Base-by-base conservation (phyloP, 2,797 vertebrate genomes). In the Silurus lanzhouensis region DNA sequence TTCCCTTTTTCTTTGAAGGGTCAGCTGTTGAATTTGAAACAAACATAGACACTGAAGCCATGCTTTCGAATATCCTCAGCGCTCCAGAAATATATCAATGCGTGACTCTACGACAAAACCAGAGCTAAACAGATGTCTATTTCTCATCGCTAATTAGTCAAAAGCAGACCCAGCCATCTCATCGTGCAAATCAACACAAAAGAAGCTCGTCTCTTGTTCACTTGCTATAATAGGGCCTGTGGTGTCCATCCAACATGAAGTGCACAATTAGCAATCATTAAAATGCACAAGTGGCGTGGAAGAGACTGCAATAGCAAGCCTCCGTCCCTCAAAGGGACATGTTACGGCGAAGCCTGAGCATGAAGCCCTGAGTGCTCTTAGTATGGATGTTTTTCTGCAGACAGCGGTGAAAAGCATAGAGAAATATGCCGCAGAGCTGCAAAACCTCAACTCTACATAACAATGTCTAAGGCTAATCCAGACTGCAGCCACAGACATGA, bases 361-460 rank as follows among this genome's bases (percentile, higher is more conserved):
- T 14, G 6, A 88, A 90, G 86, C 48, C 86, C 71, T 85, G 82
- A 27, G 57, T 79, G 52, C 10, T 70, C 27, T 27, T 60, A 64
- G 77, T 27, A 57, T 89, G 86, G 71, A 91, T 86, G 80, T 75
- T 85, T 77, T 86, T 89, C 84, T 83, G 81, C 90, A 86, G 84
- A 91, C 87, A 89, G 88, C 76, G 77, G 81, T 83, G 84, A 67
- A 79, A 83, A 84, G 52, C 15, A 27, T 38, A 10, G 63, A 66
- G 72, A 67, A 82, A 80, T 78, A 76, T 80, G 77, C 78, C 48
- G 27, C 83, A 91, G 88, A 90, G 88, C 85, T 71, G 85, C 83
- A 89, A 93, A 94, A 93, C 93, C 93, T 92, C 93, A 93, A 89
- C 92, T 92, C 93, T 93, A 90, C 94, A 95, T 92, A 94, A 95